phyloP scores from a whole-genome alignment of 2,888 invertebrate genomes.

The Lingula anatina region DNA sequence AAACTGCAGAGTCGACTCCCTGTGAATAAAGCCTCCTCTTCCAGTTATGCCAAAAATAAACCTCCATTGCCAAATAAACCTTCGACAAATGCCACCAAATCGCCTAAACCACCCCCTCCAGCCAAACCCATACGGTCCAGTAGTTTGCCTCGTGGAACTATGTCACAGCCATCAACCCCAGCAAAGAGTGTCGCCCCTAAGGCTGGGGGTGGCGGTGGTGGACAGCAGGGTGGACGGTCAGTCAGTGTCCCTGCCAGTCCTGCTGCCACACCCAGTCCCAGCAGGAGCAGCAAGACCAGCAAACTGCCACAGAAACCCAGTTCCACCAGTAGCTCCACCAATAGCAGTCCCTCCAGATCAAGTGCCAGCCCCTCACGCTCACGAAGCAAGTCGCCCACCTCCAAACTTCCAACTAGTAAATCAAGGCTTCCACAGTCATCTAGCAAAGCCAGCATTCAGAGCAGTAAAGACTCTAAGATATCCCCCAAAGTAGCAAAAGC shows the following conservation, averaged over 20 bases:
- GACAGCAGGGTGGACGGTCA: no score
- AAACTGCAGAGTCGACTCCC: not conserved
- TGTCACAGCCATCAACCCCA: slow-evolving; percentile 6
- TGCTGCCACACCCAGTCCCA: not conserved
- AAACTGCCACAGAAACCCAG: slow-evolving; percentile 11
- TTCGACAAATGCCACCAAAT: not conserved
- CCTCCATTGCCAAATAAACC: slow-evolving; percentile 4
- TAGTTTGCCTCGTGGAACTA: slow-evolving; percentile 5
- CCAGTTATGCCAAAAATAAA: slow-evolving; percentile 16
- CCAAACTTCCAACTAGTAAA: slow-evolving; percentile 1
- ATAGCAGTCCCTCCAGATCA: slow-evolving; percentile 13
- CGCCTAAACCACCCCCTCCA: slow-evolving; percentile 21
- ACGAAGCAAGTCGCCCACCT: slow-evolving; percentile 8
- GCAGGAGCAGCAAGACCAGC: not conserved
- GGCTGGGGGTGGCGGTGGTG: slow-evolving; percentile 2
- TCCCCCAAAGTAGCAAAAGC: not conserved
- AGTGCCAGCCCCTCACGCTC: slow-evolving; percentile 17
- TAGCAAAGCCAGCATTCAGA: not conserved
- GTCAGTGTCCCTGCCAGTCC: not conserved
- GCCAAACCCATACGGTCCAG: slow-evolving; percentile 19
- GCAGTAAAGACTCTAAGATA: slow-evolving; percentile 21
- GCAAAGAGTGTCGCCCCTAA: slow-evolving; percentile 1
- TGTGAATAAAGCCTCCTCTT: not conserved
- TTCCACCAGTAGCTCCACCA: slow-evolving; percentile 11
- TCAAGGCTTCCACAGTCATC: slow-evolving; percentile 25